A percentile compares a stretch with the other conserved stretches of the same genome.
Conservation (phyloP, 2,797 vertebrate species). For the Gadopsis bispinosus region DNA sequence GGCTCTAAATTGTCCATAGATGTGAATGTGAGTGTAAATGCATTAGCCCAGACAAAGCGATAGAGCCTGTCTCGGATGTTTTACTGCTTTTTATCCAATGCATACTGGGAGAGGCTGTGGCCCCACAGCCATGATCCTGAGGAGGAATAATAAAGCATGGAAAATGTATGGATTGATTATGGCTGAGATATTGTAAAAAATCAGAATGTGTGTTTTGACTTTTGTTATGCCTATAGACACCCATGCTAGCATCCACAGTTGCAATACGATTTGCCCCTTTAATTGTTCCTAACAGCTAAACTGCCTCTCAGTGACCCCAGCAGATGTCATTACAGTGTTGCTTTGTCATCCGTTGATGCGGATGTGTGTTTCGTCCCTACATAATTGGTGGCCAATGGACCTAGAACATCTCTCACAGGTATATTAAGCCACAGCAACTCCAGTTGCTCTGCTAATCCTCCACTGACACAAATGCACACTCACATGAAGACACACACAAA, state of each 20-base stretch:
- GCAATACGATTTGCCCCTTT: constrained; percentile 21
- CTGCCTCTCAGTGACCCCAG: constrained; percentile 7
- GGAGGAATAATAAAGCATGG: neutral
- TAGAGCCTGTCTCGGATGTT: neutral
- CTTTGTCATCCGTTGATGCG: constrained; percentile 43
- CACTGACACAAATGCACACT: constrained; percentile 66
- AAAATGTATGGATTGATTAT: neutral
- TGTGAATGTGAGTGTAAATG: neutral
- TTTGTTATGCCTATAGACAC: neutral
- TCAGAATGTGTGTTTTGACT: neutral
- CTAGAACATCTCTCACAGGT: constrained; percentile 54
- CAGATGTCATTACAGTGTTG: constrained; percentile 37
- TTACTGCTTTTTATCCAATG: neutral
- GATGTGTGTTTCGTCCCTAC: constrained; percentile 18
- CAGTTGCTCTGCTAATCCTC: constrained; percentile 72
- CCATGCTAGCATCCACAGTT: neutral
- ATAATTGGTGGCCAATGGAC: constrained; percentile 14
- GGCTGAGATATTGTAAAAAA: neutral
- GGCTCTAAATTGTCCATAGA: no score
- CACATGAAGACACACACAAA: constrained; percentile 68
- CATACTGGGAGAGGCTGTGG: neutral
- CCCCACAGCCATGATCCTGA: neutral
- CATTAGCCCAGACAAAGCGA: neutral
- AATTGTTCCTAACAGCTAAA: constrained; percentile 48
- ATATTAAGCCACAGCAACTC: constrained; percentile 53